Conservation (phyloP, 2,113 vertebrate species). For the Rhinoderma darwinii region DNA sequence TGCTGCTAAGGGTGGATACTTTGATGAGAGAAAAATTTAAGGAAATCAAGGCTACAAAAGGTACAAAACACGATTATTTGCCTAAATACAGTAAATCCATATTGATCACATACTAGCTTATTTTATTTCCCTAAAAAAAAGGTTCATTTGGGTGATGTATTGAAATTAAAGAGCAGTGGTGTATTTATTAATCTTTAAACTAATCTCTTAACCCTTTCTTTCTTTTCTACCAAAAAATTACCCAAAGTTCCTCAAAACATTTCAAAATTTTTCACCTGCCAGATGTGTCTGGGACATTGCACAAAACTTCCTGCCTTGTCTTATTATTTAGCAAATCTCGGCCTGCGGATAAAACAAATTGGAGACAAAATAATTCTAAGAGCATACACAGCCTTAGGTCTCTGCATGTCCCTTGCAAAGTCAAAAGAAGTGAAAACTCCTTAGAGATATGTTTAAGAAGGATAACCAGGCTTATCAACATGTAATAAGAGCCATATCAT, state of each 20-base stretch:
- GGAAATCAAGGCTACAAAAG: too few species aligned
- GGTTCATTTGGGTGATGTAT: too few species aligned
- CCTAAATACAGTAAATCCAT: too few species aligned
- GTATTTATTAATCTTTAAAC: not conserved
- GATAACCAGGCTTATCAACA: not conserved
- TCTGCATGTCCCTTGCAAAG: not conserved
- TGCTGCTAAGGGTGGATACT: too few species aligned
- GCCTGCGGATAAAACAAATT: slow-evolving; percentile 27
- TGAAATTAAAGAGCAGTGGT: too few species aligned
- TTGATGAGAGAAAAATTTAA: too few species aligned
- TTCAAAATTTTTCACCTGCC: slow-evolving; percentile 26
- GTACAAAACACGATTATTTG: too few species aligned
- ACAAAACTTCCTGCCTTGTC: slow-evolving; percentile 41
- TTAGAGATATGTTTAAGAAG: not conserved
- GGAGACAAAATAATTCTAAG: slow-evolving; percentile 10
- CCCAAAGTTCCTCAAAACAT: slow-evolving; percentile 25
- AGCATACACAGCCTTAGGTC: not conserved
- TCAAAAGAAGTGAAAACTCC: not conserved
- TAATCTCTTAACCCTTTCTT: slow-evolving; percentile 4
- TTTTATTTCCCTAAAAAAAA: too few species aligned
- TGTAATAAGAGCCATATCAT: not conserved
- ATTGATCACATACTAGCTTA: too few species aligned
- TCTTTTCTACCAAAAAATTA: not conserved
- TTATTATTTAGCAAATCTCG: slow-evolving; percentile 14
- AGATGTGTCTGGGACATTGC: slow-evolving; percentile 27